Percentiles rank a stretch among this genome's conserved stretches.
Evolutionary conservation across 2,888 invertebrate genomes (phyloP).

Genomic region (Meganola albula): DNA sequence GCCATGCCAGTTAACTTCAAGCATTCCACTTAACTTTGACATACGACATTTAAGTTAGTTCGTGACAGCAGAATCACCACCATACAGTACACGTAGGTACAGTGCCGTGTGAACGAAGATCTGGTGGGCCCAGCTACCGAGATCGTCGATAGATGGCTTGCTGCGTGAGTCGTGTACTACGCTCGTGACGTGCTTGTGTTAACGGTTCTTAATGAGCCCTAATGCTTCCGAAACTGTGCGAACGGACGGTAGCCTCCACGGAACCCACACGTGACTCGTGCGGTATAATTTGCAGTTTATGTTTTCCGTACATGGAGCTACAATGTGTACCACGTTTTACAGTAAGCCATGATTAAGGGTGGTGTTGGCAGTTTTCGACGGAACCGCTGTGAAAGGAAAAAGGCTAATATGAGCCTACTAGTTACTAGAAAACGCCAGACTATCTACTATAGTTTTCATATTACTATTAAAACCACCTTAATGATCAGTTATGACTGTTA

Average conservation of each 20-base stretch:
- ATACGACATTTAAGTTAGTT: too few species aligned
- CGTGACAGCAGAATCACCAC: too few species aligned
- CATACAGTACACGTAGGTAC: conserved; percentile 42
- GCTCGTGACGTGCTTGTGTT: conserved; percentile 73
- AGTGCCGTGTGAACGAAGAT: conserved; percentile 60
- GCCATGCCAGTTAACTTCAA: too few species aligned
- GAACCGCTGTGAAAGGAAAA: not conserved
- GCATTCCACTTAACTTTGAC: too few species aligned
- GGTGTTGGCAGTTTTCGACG: conserved; percentile 34
- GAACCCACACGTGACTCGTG: conserved; percentile 63
- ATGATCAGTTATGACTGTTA: too few species aligned
- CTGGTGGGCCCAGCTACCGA: conserved; percentile 54
- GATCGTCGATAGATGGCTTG: conserved; percentile 72
- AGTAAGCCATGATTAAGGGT: conserved; percentile 52
- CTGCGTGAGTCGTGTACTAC: conserved; percentile 69
- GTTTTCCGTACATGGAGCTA: conserved; percentile 49
- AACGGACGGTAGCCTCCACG: conserved; percentile 70
- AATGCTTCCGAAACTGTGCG: conserved; percentile 79
- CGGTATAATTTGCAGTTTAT: conserved; percentile 65
- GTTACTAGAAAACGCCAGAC: too few species aligned
- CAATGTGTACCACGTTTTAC: conserved; percentile 56
- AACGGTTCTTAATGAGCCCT: conserved; percentile 77
- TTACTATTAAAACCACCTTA: too few species aligned
- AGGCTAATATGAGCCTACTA: too few species aligned
- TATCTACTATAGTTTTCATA: too few species aligned